phyloP scores from a whole-genome alignment of 1,140 invertebrate genomes.

The Chymomyza costata region DNA sequence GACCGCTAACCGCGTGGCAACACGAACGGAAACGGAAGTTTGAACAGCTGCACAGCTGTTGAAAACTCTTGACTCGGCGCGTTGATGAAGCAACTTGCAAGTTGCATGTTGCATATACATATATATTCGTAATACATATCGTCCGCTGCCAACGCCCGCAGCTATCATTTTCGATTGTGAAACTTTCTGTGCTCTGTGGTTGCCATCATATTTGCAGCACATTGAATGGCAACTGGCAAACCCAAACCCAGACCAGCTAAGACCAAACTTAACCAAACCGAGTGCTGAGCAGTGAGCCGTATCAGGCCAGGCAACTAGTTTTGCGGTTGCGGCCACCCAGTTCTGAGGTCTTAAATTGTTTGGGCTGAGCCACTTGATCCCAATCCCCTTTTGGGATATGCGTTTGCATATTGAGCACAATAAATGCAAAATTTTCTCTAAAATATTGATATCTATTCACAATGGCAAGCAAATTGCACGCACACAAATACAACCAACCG shows the following conservation, averaged over 20 bases:
- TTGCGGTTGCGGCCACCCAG: constrained; percentile 31
- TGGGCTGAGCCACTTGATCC: neutral
- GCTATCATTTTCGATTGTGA: constrained; percentile 69
- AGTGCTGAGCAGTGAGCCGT: no score
- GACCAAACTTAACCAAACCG: no score
- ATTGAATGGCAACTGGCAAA: constrained; percentile 1
- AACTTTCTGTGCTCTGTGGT: constrained; percentile 56
- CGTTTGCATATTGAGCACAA: constrained; percentile 29
- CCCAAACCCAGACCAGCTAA: no score
- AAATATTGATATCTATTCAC: constrained; percentile 29
- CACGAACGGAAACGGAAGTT: constrained; percentile 1
- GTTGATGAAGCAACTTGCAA: constrained; percentile 35
- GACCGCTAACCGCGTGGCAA: neutral
- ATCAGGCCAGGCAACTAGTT: constrained; percentile 55
- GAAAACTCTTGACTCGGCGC: constrained; percentile 25
- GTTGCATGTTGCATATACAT: no score
- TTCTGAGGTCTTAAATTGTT: constrained; percentile 21
- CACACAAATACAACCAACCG: no score
- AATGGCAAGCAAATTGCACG: constrained; percentile 24
- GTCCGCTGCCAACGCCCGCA: constrained; percentile 14
- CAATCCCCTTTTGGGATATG: constrained; percentile 6
- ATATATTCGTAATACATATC: no score
- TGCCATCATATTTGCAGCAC: constrained; percentile 19
- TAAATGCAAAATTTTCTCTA: constrained; percentile 49
- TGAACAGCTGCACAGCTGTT: neutral